Evolutionary conservation across 2,797 vertebrate species (phyloP).

Genomic region (Stomatorhinus walkeri): DNA sequence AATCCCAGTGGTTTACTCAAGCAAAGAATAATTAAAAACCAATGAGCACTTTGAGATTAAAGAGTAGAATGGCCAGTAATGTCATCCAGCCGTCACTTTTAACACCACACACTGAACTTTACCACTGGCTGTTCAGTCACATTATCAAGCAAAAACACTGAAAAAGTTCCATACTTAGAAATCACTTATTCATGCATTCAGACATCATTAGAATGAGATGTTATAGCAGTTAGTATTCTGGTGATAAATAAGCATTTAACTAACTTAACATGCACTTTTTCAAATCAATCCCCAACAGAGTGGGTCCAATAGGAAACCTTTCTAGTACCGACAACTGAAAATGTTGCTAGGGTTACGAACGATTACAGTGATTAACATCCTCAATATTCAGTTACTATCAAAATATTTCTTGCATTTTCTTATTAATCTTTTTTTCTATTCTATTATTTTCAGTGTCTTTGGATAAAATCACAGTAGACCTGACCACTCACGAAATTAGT

Average conservation of each 20-base stretch:
- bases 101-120: conserved; percentile 18
- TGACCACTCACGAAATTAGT: not conserved
- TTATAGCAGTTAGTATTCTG: conserved; percentile 19
- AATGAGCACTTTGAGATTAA: conserved; percentile 16
- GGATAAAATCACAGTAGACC: conserved; percentile 17
- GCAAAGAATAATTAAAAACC: not conserved
- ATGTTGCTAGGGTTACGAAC: conserved; percentile 18
- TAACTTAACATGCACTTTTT: conserved; percentile 20
- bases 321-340: conserved; percentile 4
- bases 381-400: not conserved
- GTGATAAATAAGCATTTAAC: conserved; percentile 19
- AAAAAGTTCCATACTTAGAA: conserved; percentile 11
- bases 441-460: conserved; percentile 5
- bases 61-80: conserved; percentile 22
- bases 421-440: not conserved
- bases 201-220: conserved; percentile 23
- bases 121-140: conserved; percentile 24
- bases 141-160: conserved; percentile 20
- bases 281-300: conserved; percentile 17
- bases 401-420: not conserved
- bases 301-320: conserved; percentile 15
- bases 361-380: not conserved
- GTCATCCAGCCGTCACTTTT: conserved; percentile 20
- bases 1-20: conserved; percentile 21
- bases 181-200: conserved; percentile 24